Evolutionary conservation across 2,113 vertebrate genomes (phyloP).

Genomic region (Poeciliopsis turrubarensis): DNA sequence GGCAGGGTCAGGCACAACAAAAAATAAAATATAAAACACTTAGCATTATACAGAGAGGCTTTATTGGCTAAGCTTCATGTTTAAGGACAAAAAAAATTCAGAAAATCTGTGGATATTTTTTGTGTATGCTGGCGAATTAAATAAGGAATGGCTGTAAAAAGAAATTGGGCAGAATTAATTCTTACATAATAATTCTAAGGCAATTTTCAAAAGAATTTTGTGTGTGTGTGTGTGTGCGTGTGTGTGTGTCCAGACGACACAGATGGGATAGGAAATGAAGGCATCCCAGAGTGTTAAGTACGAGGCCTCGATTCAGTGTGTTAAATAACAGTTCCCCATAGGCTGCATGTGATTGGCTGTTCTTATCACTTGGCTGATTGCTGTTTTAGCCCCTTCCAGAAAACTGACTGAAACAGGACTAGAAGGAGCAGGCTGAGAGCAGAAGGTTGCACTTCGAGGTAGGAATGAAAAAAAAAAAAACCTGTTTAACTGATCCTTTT

Average conservation of each 20-base stretch:
- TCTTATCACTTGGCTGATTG: constrained; percentile 35
- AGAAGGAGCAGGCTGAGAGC: background rate
- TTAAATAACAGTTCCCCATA: background rate
- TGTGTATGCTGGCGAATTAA: background rate
- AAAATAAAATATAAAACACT: no score
- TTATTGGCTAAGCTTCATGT: background rate
- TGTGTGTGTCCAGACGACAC: background rate
- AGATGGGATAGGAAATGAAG: background rate
- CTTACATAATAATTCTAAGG: background rate
- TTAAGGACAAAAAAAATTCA: background rate
- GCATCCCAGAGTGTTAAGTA: background rate
- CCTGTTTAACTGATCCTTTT: background rate
- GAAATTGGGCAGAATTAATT: background rate
- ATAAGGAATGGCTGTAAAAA: background rate
- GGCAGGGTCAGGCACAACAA: background rate
- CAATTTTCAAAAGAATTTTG: background rate
- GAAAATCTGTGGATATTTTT: background rate
- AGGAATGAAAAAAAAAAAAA: background rate
- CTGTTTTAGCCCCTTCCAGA: background rate
- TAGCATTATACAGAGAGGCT: background rate
- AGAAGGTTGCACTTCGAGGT: constrained; percentile 16
- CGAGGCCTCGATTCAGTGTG: background rate
- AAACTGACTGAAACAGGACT: constrained; percentile 9
- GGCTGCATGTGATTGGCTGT: constrained; percentile 11
- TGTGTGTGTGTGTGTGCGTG: background rate